Evolutionary conservation across 2,113 vertebrate species (phyloP).

Genomic region (Danionella cerebrum): DNA sequence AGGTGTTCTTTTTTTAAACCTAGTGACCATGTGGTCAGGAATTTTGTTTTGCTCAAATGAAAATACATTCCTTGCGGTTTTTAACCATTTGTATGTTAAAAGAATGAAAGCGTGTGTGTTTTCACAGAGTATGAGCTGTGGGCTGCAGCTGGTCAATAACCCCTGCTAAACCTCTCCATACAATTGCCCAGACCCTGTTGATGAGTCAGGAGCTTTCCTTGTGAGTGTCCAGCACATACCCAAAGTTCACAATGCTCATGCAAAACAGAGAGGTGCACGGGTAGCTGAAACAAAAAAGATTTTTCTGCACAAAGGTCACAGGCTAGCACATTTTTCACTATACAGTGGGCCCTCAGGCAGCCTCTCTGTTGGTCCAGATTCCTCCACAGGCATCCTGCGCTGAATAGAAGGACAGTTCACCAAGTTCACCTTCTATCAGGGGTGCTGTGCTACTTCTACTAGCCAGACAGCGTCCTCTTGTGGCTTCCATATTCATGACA

Average conservation of each 20-base stretch:
- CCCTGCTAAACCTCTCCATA: constrained; percentile 46
- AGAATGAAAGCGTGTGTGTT: neutral
- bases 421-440: constrained; percentile 6
- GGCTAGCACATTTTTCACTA: constrained; percentile 45
- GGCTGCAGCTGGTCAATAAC: constrained; percentile 29
- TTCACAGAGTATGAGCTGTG: neutral
- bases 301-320: constrained; percentile 48
- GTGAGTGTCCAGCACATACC: constrained; percentile 40
- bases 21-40: neutral
- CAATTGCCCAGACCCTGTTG: constrained; percentile 47
- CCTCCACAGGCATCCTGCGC: constrained; percentile 1
- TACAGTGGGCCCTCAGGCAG: constrained; percentile 37
- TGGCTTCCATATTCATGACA: neutral
- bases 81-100: neutral
- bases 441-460: neutral
- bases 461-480: constrained; percentile 29
- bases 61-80: neutral
- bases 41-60: neutral
- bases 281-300: constrained; percentile 44
- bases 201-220: constrained; percentile 56
- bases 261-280: neutral
- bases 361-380: constrained; percentile 36
- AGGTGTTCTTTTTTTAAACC: too few species aligned
- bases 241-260: constrained; percentile 54
- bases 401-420: constrained; percentile 4